These are phyloP conservation scores for Penaeus indicus DNA, from an alignment of 1,140 invertebrate species.

Conservation along the genomic window DNA sequence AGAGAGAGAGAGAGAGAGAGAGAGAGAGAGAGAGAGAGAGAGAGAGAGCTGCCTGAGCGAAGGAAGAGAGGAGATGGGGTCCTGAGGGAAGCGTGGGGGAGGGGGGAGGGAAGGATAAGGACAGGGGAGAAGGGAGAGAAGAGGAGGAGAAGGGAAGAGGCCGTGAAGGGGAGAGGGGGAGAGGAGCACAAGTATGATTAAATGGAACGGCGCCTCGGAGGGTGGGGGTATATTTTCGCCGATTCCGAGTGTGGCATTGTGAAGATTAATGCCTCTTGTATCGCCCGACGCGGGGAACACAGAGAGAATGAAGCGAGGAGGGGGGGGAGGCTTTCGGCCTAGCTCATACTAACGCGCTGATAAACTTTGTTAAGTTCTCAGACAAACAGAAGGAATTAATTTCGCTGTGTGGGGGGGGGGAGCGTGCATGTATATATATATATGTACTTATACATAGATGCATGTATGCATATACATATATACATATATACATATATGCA, in stretches of 20 bases:
- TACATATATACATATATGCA: too few relatives aligned
- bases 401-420: too few relatives aligned
- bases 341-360: not conserved
- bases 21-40: not conserved
- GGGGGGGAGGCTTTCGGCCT: not conserved
- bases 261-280: too few relatives aligned
- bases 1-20: not conserved
- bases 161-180: slow-evolving; percentile 21
- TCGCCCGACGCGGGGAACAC: too few relatives aligned
- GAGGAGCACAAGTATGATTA: slow-evolving; percentile 3
- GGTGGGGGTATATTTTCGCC: slow-evolving; percentile 11
- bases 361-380: too few relatives aligned
- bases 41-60: not conserved
- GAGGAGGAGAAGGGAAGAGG: not conserved
- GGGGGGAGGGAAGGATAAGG: not conserved
- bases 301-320: slow-evolving; percentile 25
- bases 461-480: too few relatives aligned
- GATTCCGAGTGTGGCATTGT: slow-evolving; percentile 27
- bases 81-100: not conserved
- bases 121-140: slow-evolving; percentile 5
- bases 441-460: not conserved
- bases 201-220: slow-evolving; percentile 43
- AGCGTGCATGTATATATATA: not conserved
- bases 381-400: too few relatives aligned
- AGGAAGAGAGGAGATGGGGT: not conserved